phyloP scores from a whole-genome alignment of 2,113 vertebrate genomes.

The Rhagologus leucostigma region DNA sequence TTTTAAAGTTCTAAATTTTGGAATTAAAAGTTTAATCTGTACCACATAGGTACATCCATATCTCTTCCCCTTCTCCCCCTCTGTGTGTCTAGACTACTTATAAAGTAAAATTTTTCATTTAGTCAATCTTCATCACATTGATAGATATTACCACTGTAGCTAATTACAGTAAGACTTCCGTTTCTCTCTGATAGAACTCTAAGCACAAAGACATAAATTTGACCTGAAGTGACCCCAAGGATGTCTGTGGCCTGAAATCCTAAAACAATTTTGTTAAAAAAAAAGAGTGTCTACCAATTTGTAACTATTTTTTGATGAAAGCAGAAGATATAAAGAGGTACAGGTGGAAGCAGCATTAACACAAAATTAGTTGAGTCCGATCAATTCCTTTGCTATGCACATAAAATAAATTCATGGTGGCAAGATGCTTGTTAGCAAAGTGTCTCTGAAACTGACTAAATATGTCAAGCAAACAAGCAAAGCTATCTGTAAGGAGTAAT shows the following conservation, averaged over 20 bases:
- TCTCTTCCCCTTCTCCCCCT: not conserved
- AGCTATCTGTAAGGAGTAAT: not conserved
- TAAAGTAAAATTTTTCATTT: not conserved
- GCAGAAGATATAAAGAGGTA: not conserved
- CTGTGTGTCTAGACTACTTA: not conserved
- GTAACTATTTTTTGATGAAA: constrained; percentile 29
- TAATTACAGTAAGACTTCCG: not conserved
- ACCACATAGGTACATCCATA: not conserved
- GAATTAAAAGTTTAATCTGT: not conserved
- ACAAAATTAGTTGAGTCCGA: not conserved
- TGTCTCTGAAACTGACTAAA: not conserved
- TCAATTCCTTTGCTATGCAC: not conserved
- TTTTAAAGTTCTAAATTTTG: not conserved
- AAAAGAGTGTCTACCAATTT: not conserved
- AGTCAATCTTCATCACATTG: not conserved
- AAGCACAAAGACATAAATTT: not conserved
- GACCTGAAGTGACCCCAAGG: not conserved
- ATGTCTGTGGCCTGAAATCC: not conserved
- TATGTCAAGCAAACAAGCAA: not conserved
- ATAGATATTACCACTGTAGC: not conserved
- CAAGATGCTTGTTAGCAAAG: not conserved
- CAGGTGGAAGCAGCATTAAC: not conserved
- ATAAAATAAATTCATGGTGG: not conserved
- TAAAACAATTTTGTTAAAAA: not conserved
- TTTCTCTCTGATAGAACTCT: not conserved